phyloP scores from a whole-genome alignment of 2,113 vertebrate genomes.

The Ursus arctos region DNA sequence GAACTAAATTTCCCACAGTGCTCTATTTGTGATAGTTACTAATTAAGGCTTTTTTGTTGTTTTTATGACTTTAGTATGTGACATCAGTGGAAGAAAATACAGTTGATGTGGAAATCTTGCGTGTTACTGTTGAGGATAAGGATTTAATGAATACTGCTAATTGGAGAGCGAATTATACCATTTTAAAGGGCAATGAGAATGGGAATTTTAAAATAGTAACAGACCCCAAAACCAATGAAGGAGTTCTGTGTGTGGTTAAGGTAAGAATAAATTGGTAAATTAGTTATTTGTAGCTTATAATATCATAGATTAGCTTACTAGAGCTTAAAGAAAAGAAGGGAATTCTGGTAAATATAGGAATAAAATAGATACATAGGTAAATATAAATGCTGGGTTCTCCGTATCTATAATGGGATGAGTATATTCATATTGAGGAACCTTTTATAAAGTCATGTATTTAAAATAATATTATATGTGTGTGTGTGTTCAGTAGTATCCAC shows the following conservation, averaged over 20 bases:
- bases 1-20: neutral
- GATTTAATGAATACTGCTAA: conserved; percentile 90
- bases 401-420: neutral
- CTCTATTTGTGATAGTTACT: neutral
- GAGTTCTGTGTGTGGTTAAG: conserved; percentile 91
- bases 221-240: conserved; percentile 92
- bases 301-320: neutral
- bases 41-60: neutral
- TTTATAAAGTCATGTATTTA: neutral
- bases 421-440: neutral
- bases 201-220: conserved; percentile 92
- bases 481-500: neutral
- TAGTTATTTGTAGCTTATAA: conserved; percentile 14
- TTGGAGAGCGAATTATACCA: conserved; percentile 91
- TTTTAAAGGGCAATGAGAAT: conserved; percentile 93
- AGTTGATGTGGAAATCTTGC: conserved; percentile 88
- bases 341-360: conserved; percentile 4
- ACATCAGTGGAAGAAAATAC: conserved; percentile 90
- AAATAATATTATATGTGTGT: neutral
- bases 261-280: conserved; percentile 85
- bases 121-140: conserved; percentile 91
- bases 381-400: conserved; percentile 3
- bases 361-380: neutral
- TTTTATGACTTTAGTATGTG: conserved; percentile 87
- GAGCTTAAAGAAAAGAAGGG: neutral